Percentiles rank a stretch among this genome's conserved stretches.
These are phyloP conservation scores for Sinhomidia bicolor DNA, from an alignment of 2,888 invertebrate species.

Conservation along the genomic window DNA sequence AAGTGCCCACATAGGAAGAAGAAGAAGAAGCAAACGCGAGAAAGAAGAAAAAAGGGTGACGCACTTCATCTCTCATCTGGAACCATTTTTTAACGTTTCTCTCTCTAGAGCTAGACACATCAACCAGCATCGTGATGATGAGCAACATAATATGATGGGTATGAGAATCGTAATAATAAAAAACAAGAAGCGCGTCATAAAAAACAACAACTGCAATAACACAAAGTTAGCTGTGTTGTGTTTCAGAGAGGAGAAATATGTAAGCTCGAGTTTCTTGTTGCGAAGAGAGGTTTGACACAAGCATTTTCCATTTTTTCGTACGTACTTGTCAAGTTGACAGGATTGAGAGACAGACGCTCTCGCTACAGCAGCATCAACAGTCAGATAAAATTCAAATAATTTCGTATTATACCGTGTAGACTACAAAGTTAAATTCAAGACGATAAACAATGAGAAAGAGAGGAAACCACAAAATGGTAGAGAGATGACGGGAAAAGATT, in stretches of 20 bases:
- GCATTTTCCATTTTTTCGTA: slow-evolving; percentile 36
- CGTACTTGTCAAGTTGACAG: slow-evolving; percentile 46
- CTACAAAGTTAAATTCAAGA: background rate
- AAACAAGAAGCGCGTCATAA: slow-evolving; percentile 24
- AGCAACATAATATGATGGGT: background rate
- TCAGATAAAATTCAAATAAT: background rate
- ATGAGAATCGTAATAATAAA: slow-evolving; percentile 17
- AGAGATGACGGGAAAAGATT: slow-evolving; percentile 14
- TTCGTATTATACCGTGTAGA: background rate
- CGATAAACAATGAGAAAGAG: slow-evolving; percentile 59
- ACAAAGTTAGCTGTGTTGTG: background rate
- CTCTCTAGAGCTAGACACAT: too few species aligned
- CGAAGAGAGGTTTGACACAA: background rate
- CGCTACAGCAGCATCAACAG: background rate
- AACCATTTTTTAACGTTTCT: slow-evolving; percentile 63
- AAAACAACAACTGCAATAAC: slow-evolving; percentile 51
- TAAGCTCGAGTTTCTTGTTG: slow-evolving; percentile 29
- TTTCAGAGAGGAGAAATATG: background rate
- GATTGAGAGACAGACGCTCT: background rate
- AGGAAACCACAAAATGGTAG: slow-evolving; percentile 61
- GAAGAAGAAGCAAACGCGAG: slow-evolving; percentile 53
- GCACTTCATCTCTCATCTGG: slow-evolving; percentile 79
- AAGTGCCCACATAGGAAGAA: background rate
- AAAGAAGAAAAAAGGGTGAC: slow-evolving; percentile 71
- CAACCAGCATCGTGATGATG: background rate